phyloP scores from a whole-genome alignment of 2,113 vertebrate genomes.

The Junco hyemalis region DNA sequence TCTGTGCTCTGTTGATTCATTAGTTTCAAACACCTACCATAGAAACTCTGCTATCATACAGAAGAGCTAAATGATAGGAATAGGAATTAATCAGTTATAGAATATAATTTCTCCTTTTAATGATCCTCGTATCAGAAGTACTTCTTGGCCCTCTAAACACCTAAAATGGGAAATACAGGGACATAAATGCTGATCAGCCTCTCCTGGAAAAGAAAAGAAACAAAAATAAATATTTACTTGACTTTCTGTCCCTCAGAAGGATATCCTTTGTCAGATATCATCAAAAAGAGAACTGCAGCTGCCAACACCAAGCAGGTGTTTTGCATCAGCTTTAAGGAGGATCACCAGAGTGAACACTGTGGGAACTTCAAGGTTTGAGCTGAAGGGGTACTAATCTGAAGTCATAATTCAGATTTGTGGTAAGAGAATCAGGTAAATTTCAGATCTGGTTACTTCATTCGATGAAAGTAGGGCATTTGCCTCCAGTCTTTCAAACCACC shows the following conservation, averaged over 20 bases:
- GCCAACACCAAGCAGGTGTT: neutral
- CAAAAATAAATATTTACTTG: neutral
- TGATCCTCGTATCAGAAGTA: neutral
- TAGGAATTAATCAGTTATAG: neutral
- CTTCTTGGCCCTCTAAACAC: accelerated
- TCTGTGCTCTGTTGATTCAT: neutral
- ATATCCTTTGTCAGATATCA: neutral
- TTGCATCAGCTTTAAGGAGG: neutral
- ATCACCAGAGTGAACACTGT: neutral
- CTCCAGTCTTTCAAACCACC: neutral
- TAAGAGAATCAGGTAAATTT: neutral
- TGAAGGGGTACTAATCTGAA: neutral
- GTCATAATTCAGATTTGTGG: neutral
- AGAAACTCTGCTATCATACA: neutral
- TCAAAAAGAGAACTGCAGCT: neutral
- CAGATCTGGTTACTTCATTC: neutral
- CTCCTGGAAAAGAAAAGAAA: neutral
- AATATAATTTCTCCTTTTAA: neutral
- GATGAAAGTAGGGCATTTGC: neutral
- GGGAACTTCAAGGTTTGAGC: neutral
- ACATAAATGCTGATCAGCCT: neutral
- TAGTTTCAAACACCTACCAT: accelerated
- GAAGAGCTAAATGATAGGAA: neutral
- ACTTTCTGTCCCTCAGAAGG: neutral
- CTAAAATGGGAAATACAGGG: neutral